Evolutionary conservation across 2,797 vertebrate species (phyloP), one percentile per base, ranked within the genome.

Genomic region (Falco concolor): DNA sequence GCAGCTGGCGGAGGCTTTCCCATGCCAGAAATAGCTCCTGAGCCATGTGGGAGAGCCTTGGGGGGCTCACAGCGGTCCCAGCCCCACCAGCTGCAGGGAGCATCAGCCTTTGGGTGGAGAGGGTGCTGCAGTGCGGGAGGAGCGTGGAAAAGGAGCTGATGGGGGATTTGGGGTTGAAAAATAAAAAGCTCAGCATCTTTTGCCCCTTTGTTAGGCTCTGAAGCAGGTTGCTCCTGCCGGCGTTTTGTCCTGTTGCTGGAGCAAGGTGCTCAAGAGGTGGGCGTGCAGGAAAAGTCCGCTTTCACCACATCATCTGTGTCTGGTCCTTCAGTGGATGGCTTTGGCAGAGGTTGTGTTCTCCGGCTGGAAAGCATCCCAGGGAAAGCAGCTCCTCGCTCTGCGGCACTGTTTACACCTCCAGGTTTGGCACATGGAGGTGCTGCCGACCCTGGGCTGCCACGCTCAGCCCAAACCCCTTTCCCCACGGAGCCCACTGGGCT

Each of bases 121-220:
- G 32, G 49, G 13, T 32, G 27, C 47, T 61, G 67, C 2, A 0
- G 32, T 10, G 59, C 2, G 3, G 52, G 57, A 56, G 34, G 30
- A 68, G 65, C 1, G 2, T 30, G 77, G 67, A n/a, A 17, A 49
- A 10, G 23, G 38, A n/a, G 28, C 42, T 13, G 12, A 3, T 1
- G 13, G 36, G 27, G 15, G 11, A n/a, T 9, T 50, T 38, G 10
- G 75, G 52, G 23, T 42, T 47, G 57, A 23, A 67, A 60, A 73
- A 24, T 3, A 13, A 25, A 38, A 38, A 18, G 42, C 36, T 45
- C 28, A 12, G 60, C 38, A 14, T 28, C 74, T 44, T 74, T 40
- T 17, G 25, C 27, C 10, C 17, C n/a, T 53, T 28, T 1, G 1
- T 7, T 16, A 1, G 25, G 21, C 59, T 60, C 56, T 1, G 2